Evolutionary conservation across 1,140 invertebrate genomes (phyloP), one percentile per base, ranked within the genome.

Genomic region (Euglossa dilemma): DNA sequence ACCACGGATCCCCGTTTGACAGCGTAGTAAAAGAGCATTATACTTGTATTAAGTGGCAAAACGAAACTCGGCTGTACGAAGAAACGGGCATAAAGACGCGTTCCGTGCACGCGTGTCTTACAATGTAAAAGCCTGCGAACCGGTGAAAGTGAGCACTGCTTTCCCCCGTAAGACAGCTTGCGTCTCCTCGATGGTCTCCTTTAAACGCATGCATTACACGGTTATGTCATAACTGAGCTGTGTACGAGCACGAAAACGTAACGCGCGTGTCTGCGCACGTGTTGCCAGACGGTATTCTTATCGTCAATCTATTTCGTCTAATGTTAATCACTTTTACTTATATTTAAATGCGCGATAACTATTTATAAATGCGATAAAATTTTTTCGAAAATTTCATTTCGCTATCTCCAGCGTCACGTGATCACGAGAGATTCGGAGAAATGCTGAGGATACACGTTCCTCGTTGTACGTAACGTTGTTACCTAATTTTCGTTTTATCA

Each of bases 61-160:
- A 70, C 47, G 47, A 83, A 63, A 83, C 52, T 61, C 47, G 61
- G 45, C 16, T 50, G 59, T 78, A 82, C 14, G 77, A 57, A 82
- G 47, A 28, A 78, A 72, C 67, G 45, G 28, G 54, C 43, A 25
- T 45, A 72, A 77, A 71, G 59, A 28, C 47, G 59, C 52, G 82
- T 63, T 64, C 77, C 47, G 56, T 70, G 85, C 69, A 78, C 79
- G 54, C 50, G 79, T 72, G 82, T 76, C 59, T 83, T 87, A 91
- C 89, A 91, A 87, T 91, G 88, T 91, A 90, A 90, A 87, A 85
- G 86, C 85, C 90, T 84, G 84, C 77, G 88, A 78, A 89, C 28
- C 83, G 91, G 92, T 92, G 92, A 92, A 92, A 93, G 92, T 91
- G 90, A 92, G 84, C 90, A 88, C 86, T 92, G 90, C 92, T 93